Evolutionary conservation across 1,140 invertebrate species (phyloP).

Genomic region (Ostrea edulis): DNA sequence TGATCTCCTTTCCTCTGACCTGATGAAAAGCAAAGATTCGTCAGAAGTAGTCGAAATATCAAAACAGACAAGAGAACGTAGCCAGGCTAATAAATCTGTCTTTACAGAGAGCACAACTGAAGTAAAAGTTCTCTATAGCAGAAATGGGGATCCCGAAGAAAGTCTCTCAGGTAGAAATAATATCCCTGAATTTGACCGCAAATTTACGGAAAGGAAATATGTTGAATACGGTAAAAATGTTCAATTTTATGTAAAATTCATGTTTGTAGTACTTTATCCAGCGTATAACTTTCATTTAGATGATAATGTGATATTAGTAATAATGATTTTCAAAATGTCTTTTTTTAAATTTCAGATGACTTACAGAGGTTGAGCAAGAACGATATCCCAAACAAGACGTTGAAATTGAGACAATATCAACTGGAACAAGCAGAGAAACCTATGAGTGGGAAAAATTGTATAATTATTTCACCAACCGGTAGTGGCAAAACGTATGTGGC

Average conservation of each 20-base stretch:
- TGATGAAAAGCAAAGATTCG: too few species aligned
- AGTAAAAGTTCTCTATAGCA: too few species aligned
- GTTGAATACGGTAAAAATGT: background rate
- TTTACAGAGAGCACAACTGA: too few species aligned
- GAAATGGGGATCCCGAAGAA: too few species aligned
- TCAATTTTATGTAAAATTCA: background rate
- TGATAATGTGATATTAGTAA: background rate
- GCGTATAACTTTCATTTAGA: background rate
- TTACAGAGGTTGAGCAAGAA: background rate
- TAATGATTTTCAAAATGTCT: background rate
- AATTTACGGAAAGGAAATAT: too few species aligned
- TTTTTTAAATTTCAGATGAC: background rate
- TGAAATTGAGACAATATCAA: constrained; percentile 59
- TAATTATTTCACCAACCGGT: constrained; percentile 69
- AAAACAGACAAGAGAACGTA: too few species aligned
- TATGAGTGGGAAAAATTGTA: constrained; percentile 62
- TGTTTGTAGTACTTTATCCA: background rate
- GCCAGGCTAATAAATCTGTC: too few species aligned
- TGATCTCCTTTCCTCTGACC: too few species aligned
- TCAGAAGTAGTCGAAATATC: too few species aligned
- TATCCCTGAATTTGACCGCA: too few species aligned
- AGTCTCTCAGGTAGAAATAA: too few species aligned
- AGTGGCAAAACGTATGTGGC: constrained; percentile 71
- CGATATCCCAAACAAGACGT: background rate
- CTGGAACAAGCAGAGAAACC: constrained; percentile 59